Evolutionary conservation across 2,888 invertebrate genomes (phyloP).

Genomic region (Drosophila barbarae): DNA sequence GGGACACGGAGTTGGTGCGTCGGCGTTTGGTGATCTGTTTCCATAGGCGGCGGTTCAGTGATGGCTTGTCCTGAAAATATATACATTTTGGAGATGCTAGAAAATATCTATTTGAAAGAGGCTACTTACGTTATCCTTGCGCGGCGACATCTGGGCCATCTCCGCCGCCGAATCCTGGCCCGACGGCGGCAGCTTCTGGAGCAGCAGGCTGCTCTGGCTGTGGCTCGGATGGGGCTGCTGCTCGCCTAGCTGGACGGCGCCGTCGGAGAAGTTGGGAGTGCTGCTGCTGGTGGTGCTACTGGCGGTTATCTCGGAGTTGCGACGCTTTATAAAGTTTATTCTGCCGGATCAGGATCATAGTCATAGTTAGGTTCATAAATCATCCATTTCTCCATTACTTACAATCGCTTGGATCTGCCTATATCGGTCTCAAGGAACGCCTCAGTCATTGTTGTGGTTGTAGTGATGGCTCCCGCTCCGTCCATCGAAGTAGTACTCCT

Average conservation of each 20-base stretch:
- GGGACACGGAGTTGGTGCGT: conserved; percentile 81
- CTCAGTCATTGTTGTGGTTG: conserved; percentile 56
- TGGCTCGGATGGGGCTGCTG: conserved; percentile 67
- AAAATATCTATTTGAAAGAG: too few relatives aligned
- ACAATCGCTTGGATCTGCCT: conserved; percentile 80
- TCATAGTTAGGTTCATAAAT: neutral
- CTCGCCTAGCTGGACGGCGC: conserved; percentile 76
- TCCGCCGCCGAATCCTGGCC: conserved; percentile 56
- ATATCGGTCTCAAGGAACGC: conserved; percentile 71
- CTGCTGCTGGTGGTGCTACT: conserved; percentile 65
- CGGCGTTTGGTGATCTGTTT: conserved; percentile 88
- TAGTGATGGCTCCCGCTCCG: conserved; percentile 65
- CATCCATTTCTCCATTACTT: conserved; percentile 51
- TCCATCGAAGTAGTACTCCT: conserved; percentile 80
- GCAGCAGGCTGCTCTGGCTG: conserved; percentile 68
- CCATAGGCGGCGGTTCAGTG: conserved; percentile 89
- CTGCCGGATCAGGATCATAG: conserved; percentile 45
- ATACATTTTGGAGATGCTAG: neutral
- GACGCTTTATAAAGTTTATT: conserved; percentile 79
- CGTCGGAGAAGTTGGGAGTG: conserved; percentile 76
- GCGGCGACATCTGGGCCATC: conserved; percentile 76
- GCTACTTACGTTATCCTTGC: conserved; percentile 78
- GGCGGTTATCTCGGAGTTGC: conserved; percentile 78
- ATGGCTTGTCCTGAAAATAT: conserved; percentile 84
- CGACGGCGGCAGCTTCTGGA: conserved; percentile 51